phyloP scores from a whole-genome alignment of 2,888 invertebrate species.

The Taenaris catops region DNA sequence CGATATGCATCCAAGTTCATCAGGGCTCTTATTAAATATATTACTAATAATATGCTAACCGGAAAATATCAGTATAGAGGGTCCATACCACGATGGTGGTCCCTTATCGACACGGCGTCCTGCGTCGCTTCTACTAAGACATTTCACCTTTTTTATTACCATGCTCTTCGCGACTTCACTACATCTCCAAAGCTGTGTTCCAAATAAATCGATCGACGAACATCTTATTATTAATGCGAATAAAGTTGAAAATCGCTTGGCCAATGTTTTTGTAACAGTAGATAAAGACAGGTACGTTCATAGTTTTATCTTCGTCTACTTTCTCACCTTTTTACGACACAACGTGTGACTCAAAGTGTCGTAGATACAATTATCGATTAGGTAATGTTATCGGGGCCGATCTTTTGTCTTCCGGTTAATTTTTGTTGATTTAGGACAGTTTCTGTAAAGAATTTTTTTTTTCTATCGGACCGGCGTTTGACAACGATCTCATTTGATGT shows the following conservation, averaged over 20 bases:
- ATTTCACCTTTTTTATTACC: conserved; percentile 78
- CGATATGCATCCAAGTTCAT: too few species aligned
- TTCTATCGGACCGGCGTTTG: too few species aligned
- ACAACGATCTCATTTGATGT: too few species aligned
- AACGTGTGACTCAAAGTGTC: conserved; percentile 74
- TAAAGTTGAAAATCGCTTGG: conserved; percentile 21
- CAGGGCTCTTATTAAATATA: too few species aligned
- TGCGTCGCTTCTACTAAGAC: conserved; percentile 71
- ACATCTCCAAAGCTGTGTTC: conserved; percentile 28
- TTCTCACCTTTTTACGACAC: conserved; percentile 77
- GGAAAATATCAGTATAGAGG: conserved; percentile 68
- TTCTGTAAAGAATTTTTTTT: too few species aligned
- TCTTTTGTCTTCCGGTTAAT: conserved; percentile 76
- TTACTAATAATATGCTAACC: conserved; percentile 43
- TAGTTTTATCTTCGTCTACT: conserved; percentile 73
- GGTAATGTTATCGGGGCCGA: conserved; percentile 71
- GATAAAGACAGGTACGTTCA: conserved; percentile 22
- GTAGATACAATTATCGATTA: conserved; percentile 79
- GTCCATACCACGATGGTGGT: conserved; percentile 66
- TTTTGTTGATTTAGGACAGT: conserved; percentile 67
- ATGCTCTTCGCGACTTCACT: conserved; percentile 71
- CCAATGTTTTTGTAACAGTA: conserved; percentile 2
- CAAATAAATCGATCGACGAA: conserved; percentile 3
- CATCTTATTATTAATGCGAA: conserved; percentile 10
- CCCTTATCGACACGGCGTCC: conserved; percentile 69